Base-by-base conservation (phyloP, 2,888 invertebrate genomes). In the Temnothorax ravouxi region DNA sequence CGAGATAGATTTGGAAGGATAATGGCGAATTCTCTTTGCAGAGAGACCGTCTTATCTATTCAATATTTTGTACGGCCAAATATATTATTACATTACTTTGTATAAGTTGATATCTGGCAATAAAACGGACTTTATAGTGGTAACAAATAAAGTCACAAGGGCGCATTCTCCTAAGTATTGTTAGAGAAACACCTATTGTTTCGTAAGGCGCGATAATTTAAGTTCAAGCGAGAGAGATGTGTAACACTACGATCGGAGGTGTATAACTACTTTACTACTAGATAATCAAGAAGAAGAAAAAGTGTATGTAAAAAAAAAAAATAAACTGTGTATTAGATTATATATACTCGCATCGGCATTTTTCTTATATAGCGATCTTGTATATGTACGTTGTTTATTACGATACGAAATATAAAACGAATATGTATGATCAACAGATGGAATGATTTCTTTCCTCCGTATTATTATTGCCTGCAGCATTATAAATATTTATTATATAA, bases 81-180 rank as follows among this genome's bases (percentile, higher is more conserved):
- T 64, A 62, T 54, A 44, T 77, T 52, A 44, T 82, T 64, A 66
- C 11, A 64, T 72, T 54, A 77, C 9, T 77, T 77, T 77, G 11
- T 56, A 67, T 50, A 81, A 47, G 50, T 62, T 47, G 5, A 54
- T 59, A 59, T 71, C n/a, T 47, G 75, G 62, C 61, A 81, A 61
- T 81, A 81, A 71, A 52, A 41, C 11, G 29, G 21, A 81, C 15
- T 62, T 62, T 47, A 11, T 71, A 52, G 47, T 34, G 0, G 29
- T 77, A 66, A 67, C 56, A 47, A 69, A 52, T 69, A 69, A 83
- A 69, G 56, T 47, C 44, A 69, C 3, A 74, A 62, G 13, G n/a
- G 66, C 6, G 34, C 41, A 15, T 44, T 77, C 54, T 77, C 67
- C 56, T 77, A 77, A 66, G 84, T 88, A 86, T 89, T 87, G 84